Conservation (phyloP, 35 echinoderm and acorn worm genomes). For the Ophioderma brevispina region DNA sequence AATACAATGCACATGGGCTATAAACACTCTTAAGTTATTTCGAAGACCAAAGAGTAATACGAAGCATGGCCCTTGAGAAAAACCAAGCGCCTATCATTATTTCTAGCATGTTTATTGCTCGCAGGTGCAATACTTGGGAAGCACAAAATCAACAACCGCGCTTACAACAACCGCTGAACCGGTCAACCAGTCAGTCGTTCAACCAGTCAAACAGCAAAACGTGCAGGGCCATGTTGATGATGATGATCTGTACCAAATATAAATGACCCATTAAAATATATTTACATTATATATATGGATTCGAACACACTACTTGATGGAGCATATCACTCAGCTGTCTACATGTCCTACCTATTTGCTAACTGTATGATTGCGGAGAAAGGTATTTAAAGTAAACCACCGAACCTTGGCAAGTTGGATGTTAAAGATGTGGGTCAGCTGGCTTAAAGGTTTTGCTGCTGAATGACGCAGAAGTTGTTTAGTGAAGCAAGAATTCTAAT, state of each 20-base stretch:
- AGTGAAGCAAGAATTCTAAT: neutral
- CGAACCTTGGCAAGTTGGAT: neutral
- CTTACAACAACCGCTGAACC: neutral
- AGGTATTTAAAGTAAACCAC: neutral
- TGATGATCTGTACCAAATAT: neutral
- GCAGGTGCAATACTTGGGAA: neutral
- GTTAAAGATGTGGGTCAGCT: neutral
- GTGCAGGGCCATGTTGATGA: too few species aligned
- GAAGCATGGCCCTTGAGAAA: neutral
- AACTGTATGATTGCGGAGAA: conserved; percentile 7
- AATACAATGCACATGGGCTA: neutral
- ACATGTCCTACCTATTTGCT: neutral
- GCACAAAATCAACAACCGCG: neutral
- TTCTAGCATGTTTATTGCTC: neutral
- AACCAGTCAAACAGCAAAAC: too few species aligned
- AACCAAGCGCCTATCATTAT: neutral
- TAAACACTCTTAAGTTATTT: neutral
- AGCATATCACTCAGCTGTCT: neutral
- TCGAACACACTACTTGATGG: neutral
- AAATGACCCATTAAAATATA: neutral
- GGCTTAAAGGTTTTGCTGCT: neutral
- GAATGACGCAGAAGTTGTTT: neutral
- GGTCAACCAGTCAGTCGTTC: too few species aligned
- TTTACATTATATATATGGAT: too few species aligned
- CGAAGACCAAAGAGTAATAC: neutral